Evolutionary conservation across 2,113 vertebrate genomes (phyloP).

Genomic region (Channa argus): DNA sequence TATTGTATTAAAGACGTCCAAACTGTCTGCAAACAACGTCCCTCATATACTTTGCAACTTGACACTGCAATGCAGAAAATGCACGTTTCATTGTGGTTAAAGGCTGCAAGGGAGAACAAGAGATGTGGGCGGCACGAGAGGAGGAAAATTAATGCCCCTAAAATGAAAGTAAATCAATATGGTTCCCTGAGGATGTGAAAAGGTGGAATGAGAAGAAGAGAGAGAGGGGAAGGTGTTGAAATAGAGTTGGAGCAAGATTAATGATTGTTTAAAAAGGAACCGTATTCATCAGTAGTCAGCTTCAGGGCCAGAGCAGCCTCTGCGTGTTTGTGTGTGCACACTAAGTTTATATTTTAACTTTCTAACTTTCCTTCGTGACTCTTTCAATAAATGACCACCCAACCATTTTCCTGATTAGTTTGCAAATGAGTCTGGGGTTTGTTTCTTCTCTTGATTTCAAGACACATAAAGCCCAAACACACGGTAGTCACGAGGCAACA

Average conservation of each 20-base stretch:
- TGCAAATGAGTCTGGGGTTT: constrained; percentile 30
- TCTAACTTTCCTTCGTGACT: constrained; percentile 20
- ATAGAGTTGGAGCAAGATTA: constrained; percentile 60
- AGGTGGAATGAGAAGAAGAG: constrained; percentile 55
- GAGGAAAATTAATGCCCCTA: constrained; percentile 60
- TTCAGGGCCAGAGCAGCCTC: constrained; percentile 32
- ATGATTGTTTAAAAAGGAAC: constrained; percentile 67
- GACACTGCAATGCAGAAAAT: constrained; percentile 16
- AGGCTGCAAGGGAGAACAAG: constrained; percentile 35
- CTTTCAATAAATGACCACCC: constrained; percentile 25
- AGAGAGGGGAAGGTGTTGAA: constrained; percentile 13
- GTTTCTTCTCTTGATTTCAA: constrained; percentile 21
- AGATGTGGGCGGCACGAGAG: constrained; percentile 38
- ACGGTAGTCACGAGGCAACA: constrained; percentile 33
- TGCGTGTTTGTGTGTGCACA: constrained; percentile 15
- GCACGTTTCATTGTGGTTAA: constrained; percentile 5
- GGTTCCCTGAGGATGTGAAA: constrained; percentile 59
- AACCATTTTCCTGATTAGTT: constrained; percentile 38
- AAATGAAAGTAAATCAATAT: constrained; percentile 71
- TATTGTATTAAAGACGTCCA: not conserved
- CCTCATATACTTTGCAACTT: constrained; percentile 9
- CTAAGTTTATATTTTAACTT: constrained; percentile 25
- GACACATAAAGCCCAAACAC: not conserved
- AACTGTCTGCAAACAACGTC: not conserved
- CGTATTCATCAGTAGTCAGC: constrained; percentile 57